Evolutionary conservation across 2,888 invertebrate genomes (phyloP).

Genomic region (Polydrusus pterygomalis): DNA sequence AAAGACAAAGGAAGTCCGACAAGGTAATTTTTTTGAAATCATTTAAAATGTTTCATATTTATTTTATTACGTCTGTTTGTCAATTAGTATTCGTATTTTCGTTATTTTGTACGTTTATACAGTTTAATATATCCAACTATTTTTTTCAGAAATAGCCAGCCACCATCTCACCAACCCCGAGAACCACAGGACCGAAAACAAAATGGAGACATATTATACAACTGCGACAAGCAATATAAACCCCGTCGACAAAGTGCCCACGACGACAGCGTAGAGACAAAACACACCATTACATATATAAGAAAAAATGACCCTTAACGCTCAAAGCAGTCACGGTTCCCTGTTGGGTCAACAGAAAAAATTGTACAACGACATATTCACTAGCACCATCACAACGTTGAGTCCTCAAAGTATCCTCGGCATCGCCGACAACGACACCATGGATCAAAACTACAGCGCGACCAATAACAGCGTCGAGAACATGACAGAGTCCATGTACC

Average conservation of each 20-base stretch:
- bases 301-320: conserved; percentile 7
- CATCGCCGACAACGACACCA: not conserved
- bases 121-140: not conserved
- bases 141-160: not conserved
- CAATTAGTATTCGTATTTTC: too few relatives aligned
- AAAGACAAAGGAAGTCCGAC: too few relatives aligned
- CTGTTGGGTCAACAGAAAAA: not conserved
- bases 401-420: not conserved
- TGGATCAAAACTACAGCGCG: not conserved
- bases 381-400: conserved; percentile 10
- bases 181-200: not conserved
- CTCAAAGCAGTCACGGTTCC: not conserved
- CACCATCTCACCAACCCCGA: not conserved
- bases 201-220: too few relatives aligned
- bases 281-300: not conserved
- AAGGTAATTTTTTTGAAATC: too few relatives aligned
- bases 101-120: too few relatives aligned
- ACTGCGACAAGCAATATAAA: not conserved
- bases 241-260: not conserved
- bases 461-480: conserved; percentile 20
- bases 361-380: conserved; percentile 13
- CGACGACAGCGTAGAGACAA: not conserved
- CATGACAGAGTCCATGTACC: conserved; percentile 64
- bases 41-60: too few relatives aligned
- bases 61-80: too few relatives aligned